A percentile compares a stretch with the other conserved stretches of the same genome.
phyloP scores from a whole-genome alignment of 2,113 vertebrate genomes.

The Amia ocellicauda region DNA sequence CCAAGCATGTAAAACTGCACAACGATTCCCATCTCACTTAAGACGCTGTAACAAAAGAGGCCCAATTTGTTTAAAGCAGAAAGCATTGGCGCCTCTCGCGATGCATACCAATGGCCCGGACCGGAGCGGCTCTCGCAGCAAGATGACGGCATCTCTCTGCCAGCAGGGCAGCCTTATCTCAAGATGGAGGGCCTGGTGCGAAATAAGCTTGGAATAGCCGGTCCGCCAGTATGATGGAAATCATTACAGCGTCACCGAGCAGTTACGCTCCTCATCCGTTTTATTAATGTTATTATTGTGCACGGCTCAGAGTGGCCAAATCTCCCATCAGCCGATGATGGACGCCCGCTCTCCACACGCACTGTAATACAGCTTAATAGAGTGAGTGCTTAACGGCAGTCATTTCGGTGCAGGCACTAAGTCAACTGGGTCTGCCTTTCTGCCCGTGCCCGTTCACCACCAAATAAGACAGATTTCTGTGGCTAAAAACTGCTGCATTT shows the following conservation, averaged over 20 bases:
- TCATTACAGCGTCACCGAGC: neutral
- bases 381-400: constrained; percentile 1
- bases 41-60: constrained; percentile 22
- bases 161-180: too few species aligned
- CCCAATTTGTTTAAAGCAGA: constrained; percentile 24
- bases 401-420: neutral
- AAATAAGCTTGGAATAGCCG: neutral
- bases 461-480: too few species aligned
- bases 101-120: neutral
- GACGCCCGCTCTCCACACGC: constrained; percentile 6
- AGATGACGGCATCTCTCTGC: neutral
- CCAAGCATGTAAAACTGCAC: constrained; percentile 42
- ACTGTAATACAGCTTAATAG: neutral
- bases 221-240: neutral
- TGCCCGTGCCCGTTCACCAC: too few species aligned
- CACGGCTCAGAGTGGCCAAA: neutral
- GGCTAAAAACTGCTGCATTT: too few species aligned
- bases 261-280: neutral
- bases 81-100: constrained; percentile 19
- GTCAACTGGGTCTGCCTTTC: neutral
- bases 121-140: neutral
- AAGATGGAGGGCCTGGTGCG: too few species aligned
- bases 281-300: constrained; percentile 7
- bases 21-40: constrained; percentile 15
- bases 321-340: constrained; percentile 4